A percentile compares a stretch with the other conserved stretches of the same genome.
Conservation (phyloP, 2,113 vertebrate genomes). For the Rana temporaria region DNA sequence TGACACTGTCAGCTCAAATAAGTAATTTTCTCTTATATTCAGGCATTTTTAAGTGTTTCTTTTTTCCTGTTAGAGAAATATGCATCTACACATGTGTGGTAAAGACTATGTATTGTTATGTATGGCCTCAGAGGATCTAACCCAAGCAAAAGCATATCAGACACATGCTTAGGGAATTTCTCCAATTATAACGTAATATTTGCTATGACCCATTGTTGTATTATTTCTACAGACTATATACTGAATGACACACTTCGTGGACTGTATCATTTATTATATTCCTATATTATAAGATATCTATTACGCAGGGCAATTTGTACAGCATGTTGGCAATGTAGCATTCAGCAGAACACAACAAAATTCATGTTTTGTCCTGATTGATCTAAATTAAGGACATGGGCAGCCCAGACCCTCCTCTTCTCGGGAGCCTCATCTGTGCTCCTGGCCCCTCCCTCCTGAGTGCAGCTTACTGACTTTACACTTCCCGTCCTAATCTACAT, state of each 20-base stretch:
- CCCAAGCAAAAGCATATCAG: constrained; percentile 21
- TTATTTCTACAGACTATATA: not conserved
- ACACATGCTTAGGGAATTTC: constrained; percentile 12
- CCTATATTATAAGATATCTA: not conserved
- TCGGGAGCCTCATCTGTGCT: too few species aligned
- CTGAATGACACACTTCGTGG: not conserved
- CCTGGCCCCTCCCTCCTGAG: too few species aligned
- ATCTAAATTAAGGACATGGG: too few species aligned
- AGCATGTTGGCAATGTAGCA: too few species aligned
- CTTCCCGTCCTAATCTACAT: too few species aligned
- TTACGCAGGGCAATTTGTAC: too few species aligned
- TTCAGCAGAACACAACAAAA: too few species aligned
- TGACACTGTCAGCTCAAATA: constrained; percentile 46
- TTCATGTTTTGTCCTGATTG: too few species aligned
- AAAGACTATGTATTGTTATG: constrained; percentile 35
- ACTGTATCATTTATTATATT: not conserved
- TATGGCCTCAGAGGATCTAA: constrained; percentile 21
- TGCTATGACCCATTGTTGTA: not conserved
- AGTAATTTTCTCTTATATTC: constrained; percentile 43
- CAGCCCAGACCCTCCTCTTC: too few species aligned
- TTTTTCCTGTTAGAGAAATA: constrained; percentile 47
- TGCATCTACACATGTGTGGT: constrained; percentile 47
- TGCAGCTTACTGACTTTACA: too few species aligned
- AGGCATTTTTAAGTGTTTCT: constrained; percentile 36
- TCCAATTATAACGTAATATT: not conserved